Conservation (phyloP, 2,797 vertebrate species). For the Pelochelys cantorii region DNA sequence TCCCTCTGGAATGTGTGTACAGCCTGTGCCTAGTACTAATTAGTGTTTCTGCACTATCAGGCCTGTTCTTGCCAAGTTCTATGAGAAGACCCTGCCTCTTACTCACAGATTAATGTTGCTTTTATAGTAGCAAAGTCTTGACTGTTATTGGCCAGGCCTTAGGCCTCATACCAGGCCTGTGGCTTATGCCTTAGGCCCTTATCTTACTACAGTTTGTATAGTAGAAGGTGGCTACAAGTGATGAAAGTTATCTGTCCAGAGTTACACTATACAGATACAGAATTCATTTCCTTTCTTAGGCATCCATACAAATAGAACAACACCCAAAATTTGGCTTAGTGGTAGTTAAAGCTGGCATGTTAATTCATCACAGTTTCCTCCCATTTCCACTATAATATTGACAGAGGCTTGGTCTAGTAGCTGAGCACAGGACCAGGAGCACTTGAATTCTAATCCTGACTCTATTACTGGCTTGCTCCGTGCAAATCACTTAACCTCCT, state of each 20-base stretch:
- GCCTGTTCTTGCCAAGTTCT: too few relatives aligned
- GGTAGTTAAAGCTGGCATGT: slow-evolving; percentile 17
- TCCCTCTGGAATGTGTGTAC: too few relatives aligned
- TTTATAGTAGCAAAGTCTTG: too few relatives aligned
- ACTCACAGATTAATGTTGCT: too few relatives aligned
- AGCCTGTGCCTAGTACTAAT: too few relatives aligned
- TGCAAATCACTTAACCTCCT: not conserved
- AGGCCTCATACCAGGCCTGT: too few relatives aligned
- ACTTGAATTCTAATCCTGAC: not conserved
- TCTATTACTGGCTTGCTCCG: not conserved
- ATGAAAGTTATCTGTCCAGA: not conserved
- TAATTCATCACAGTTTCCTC: not conserved
- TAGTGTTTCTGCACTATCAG: too few relatives aligned
- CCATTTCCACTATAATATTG: not conserved
- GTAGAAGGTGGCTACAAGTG: not conserved
- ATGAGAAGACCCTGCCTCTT: too few relatives aligned
- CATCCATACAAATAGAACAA: not conserved
- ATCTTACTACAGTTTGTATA: not conserved
- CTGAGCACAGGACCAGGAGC: not conserved
- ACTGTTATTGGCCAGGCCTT: too few relatives aligned
- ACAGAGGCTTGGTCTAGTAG: slow-evolving; percentile 23
- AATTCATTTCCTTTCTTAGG: not conserved
- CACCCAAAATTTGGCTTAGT: not conserved
- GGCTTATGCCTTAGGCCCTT: too few relatives aligned
- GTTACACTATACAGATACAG: not conserved